These are phyloP conservation scores for Parnassius apollo DNA, from an alignment of 2,888 invertebrate species.

Conservation along the genomic window DNA sequence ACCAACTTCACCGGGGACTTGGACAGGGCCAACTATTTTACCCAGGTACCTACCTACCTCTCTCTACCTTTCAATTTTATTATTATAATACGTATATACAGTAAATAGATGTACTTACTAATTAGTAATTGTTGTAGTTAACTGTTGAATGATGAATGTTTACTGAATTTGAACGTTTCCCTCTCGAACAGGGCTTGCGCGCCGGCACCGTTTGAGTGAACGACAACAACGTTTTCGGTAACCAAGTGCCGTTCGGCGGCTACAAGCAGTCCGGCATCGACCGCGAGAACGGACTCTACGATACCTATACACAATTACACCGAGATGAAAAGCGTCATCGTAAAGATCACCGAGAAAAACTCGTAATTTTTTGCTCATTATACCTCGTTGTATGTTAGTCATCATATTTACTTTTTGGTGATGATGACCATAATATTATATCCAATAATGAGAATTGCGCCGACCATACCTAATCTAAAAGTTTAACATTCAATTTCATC, in stretches of 20 bases:
- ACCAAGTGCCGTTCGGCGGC: conserved; percentile 97
- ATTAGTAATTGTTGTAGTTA: too few species aligned
- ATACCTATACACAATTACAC: conserved; percentile 94
- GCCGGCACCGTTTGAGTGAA: conserved; percentile 95
- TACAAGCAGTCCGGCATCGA: conserved; percentile 98
- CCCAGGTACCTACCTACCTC: too few species aligned
- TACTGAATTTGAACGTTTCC: background rate
- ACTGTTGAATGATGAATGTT: too few species aligned
- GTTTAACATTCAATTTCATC: too few species aligned
- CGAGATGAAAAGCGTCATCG: conserved; percentile 95
- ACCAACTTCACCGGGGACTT: conserved; percentile 95
- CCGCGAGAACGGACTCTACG: conserved; percentile 97
- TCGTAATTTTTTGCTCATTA: too few species aligned
- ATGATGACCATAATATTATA: too few species aligned
- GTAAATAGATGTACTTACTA: too few species aligned
- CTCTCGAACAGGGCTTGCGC: conserved; percentile 80
- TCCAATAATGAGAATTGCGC: too few species aligned
- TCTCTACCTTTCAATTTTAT: background rate
- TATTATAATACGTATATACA: background rate
- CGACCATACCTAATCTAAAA: too few species aligned
- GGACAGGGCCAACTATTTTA: conserved; percentile 91
- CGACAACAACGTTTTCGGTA: conserved; percentile 93
- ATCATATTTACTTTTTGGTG: too few species aligned
- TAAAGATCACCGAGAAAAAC: conserved; percentile 87
- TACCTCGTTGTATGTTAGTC: too few species aligned